A percentile compares a stretch with the other conserved stretches of the same genome.
These are phyloP conservation scores for Myotis yumanensis DNA, from an alignment of 2,113 vertebrate species.

Conservation along the genomic window DNA sequence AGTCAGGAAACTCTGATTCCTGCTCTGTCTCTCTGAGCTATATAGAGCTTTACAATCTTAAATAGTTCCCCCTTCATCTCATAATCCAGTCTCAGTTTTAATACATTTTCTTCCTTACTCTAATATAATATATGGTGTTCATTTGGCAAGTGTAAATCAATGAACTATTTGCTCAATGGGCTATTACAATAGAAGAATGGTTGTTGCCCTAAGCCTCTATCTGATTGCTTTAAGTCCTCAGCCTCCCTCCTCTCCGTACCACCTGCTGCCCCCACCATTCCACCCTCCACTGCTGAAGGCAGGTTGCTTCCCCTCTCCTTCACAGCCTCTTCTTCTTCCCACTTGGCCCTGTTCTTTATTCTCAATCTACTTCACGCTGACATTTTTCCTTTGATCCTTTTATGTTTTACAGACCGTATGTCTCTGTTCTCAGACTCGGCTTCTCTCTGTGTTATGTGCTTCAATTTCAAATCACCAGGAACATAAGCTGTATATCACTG, in stretches of 20 bases:
- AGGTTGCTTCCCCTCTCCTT: slow-evolving; percentile 63
- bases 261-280: slow-evolving; percentile 23
- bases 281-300: slow-evolving; percentile 56
- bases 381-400: slow-evolving; percentile 50
- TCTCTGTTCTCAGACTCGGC: slow-evolving; percentile 71
- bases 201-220: background rate
- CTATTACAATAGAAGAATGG: background rate
- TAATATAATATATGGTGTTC: background rate
- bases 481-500: slow-evolving; percentile 12
- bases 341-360: background rate
- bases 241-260: fast-evolving
- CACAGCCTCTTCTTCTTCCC: slow-evolving; percentile 58
- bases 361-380: slow-evolving; percentile 9
- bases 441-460: slow-evolving; percentile 32
- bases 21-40: background rate
- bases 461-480: slow-evolving; percentile 52
- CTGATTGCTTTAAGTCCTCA: background rate
- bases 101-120: slow-evolving; percentile 26
- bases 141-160: slow-evolving; percentile 26
- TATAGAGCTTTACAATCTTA: background rate
- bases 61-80: background rate
- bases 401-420: background rate
- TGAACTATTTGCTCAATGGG: background rate
- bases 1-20: background rate
- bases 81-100: background rate